Evolutionary conservation across 2,888 invertebrate genomes (phyloP), one percentile per base, ranked within the genome.

Genomic region (Leucophenga maculata): DNA sequence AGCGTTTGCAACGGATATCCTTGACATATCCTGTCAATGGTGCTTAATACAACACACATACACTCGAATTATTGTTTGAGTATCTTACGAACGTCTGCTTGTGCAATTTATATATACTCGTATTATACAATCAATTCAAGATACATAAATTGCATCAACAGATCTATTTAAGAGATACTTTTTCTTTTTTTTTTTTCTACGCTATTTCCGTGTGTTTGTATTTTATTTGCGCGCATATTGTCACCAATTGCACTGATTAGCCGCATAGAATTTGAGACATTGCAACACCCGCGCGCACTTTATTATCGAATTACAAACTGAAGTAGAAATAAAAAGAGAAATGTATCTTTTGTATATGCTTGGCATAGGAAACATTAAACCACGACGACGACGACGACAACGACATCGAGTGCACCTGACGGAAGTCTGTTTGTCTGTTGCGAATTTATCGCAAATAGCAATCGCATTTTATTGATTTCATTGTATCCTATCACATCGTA

Each of bases 1-100:
- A 20, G 44, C 14, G 39, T 20, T 32, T 18, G 20, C 39, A 60
- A 18, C 60, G 60, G 60, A 60, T 60, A 60, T 60, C 60, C 60
- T 60, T 60, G 60, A 39, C 60, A 60, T 39, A 60, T 60, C 60
- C 60, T 60, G 60, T 60, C 60, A 32, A 39, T 31, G 39, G 11
- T 39, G 39, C 39, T 39, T 39, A 39, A 39, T 9, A 11, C 39
- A 39, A 39, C 11, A 39, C 39, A 39, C 39, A 39, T 11, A 54
- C 22, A 54, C 39, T 39, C 1, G 8, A 39, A 39, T 39, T 39
- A 39, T 39, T 1, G 39, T 39, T 39, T 6, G 39, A 39, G 8
- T 39, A 8, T 39, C 1, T 9, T 39, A 6, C 8, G 11, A 39
- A 8, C 11, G 11, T 39, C 39, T 39, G 39, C 39, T 3, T 6